These are phyloP conservation scores for Hylia prasina DNA, from an alignment of 2,113 vertebrate species.

Conservation along the genomic window DNA sequence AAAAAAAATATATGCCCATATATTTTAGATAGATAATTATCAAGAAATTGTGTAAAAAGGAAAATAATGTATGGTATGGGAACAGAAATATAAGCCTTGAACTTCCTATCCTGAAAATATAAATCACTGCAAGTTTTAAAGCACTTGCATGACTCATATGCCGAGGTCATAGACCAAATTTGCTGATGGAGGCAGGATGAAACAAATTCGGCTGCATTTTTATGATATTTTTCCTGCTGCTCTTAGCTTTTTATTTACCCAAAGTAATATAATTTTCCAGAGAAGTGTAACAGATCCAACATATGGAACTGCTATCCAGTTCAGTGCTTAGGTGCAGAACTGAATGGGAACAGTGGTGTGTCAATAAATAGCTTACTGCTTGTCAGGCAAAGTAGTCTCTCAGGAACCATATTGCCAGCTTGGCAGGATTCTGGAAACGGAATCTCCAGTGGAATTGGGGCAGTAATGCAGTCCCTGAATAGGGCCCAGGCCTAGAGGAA, in stretches of 20 bases:
- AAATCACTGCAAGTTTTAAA: slow-evolving; percentile 66
- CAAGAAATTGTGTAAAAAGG: slow-evolving; percentile 53
- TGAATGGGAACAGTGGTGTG: slow-evolving; percentile 11
- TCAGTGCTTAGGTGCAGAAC: slow-evolving; percentile 52
- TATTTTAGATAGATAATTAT: slow-evolving; percentile 66
- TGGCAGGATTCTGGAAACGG: slow-evolving; percentile 17
- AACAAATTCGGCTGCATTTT: slow-evolving; percentile 66
- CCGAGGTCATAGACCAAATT: slow-evolving; percentile 66
- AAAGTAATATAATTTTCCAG: slow-evolving; percentile 66
- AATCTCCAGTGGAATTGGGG: background rate
- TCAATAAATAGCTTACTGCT: slow-evolving; percentile 53
- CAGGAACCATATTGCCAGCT: slow-evolving; percentile 8
- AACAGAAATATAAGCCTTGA: slow-evolving; percentile 61
- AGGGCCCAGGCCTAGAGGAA: slow-evolving; percentile 4
- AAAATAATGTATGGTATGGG: slow-evolving; percentile 53
- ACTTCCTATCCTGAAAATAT: slow-evolving; percentile 62
- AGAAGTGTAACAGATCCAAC: slow-evolving; percentile 45
- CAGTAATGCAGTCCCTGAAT: background rate
- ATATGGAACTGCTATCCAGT: slow-evolving; percentile 53
- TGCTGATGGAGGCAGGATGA: slow-evolving; percentile 65
- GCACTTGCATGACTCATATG: slow-evolving; percentile 60
- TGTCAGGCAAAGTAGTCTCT: background rate
- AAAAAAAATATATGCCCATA: slow-evolving; percentile 1
- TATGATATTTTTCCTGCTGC: slow-evolving; percentile 62
- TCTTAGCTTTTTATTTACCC: slow-evolving; percentile 63